Evolutionary conservation across 1,140 invertebrate genomes (phyloP), one percentile per base, ranked within the genome.

Genomic region (Drosophila arawakana): DNA sequence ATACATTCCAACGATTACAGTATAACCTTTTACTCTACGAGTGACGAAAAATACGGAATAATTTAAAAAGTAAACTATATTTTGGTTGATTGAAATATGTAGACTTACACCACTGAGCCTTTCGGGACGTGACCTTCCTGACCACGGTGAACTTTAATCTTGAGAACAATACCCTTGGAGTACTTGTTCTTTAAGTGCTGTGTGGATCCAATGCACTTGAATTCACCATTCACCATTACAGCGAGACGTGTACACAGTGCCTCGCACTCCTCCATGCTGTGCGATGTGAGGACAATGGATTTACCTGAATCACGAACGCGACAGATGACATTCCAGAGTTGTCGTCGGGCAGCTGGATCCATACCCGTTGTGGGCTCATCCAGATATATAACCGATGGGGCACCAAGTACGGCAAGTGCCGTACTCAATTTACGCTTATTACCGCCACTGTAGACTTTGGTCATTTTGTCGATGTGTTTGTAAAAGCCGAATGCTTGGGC

Each of bases 401-500:
- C 96, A n/a, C 97, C 98, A 43, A 99, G 94, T 30, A 99, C 92
- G 7, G 98, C 96, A 52, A 99, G 95, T 0, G 98, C 98, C 44
- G 98, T 97, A 76, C 97, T 98, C 25, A 99, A 93, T 92, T 99
- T 99, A 46, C 98, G 94, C 91, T 98, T 99, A 79, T 99, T 99
- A 0, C 98, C 98, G 9, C 97, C 97, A 90, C 97, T 98, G 83
- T 96, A 96, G 92, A 93, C 94, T 73, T 92, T 92, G 18, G 95
- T 94, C 90, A 93, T 76, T 57, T 94, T 94, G 52, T 94, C 89
- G 2, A 94, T 68, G 80, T 94, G 93, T 60, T 91, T 83, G 35
- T 69, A 68, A 60, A 94, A 93, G 66, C 93, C 92, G 76, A 94
- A 93, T 7, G 93, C 91, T 10, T 63, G 88, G 4, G 93, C 92